A percentile compares a stretch with the other conserved stretches of the same genome.
Conservation (phyloP, 2,113 vertebrate genomes). For the Stercorarius parasiticus region DNA sequence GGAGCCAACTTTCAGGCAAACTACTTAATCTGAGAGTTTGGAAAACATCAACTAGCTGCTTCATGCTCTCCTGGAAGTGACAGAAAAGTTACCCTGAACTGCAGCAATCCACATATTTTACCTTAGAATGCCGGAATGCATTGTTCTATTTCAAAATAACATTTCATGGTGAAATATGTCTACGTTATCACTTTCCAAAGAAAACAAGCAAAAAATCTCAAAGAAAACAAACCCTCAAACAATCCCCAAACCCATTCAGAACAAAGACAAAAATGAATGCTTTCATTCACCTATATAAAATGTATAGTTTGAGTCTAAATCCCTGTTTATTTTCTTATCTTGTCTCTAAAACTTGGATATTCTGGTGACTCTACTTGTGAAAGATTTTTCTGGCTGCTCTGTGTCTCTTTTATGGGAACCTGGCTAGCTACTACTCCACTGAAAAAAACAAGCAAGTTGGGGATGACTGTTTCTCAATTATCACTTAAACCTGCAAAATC, state of each 20-base stretch:
- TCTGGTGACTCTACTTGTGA: not conserved
- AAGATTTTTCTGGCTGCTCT: not conserved
- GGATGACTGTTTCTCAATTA: not conserved
- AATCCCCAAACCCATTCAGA: not conserved
- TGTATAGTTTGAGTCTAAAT: not conserved
- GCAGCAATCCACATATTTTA: not conserved
- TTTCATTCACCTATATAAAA: not conserved
- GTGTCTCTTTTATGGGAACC: not conserved
- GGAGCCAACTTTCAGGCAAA: not conserved
- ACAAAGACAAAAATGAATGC: not conserved
- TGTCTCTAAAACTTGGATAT: not conserved
- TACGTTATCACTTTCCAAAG: not conserved
- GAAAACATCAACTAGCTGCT: not conserved
- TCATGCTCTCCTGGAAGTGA: not conserved
- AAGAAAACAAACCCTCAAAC: not conserved
- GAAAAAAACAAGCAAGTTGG: not conserved
- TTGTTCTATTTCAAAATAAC: not conserved
- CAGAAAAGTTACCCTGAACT: not conserved
- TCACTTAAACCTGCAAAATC: constrained; percentile 7
- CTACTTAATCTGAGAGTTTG: not conserved
- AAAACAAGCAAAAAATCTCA: not conserved
- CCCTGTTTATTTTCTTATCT: not conserved
- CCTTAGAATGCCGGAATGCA: not conserved
- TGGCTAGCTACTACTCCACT: not conserved
- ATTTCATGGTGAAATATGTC: not conserved